Evolutionary conservation across 2,113 vertebrate genomes (phyloP).

Genomic region (Cyanistes caeruleus): DNA sequence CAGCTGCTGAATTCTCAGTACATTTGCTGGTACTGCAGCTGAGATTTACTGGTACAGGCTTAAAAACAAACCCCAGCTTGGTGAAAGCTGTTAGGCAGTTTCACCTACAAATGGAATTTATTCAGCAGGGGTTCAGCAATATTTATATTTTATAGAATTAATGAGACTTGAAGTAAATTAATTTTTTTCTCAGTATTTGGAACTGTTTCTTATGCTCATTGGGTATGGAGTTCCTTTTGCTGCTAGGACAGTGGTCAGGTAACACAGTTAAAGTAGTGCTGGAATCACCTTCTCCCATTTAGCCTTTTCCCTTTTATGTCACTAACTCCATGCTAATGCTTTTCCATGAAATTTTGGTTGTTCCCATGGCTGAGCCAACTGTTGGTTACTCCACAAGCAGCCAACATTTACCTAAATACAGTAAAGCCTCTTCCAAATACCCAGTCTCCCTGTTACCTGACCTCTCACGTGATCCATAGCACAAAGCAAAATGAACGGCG

Average conservation of each 20-base stretch:
- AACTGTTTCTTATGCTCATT: not conserved
- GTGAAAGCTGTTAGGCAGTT: not conserved
- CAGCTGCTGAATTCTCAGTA: not conserved
- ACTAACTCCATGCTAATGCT: not conserved
- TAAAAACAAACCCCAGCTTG: not conserved
- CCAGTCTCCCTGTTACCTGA: not conserved
- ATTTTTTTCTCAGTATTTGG: not conserved
- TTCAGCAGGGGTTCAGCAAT: not conserved
- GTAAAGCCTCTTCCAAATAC: not conserved
- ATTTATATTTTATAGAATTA: not conserved
- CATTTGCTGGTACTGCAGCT: not conserved
- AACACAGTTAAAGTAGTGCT: not conserved
- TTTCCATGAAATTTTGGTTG: rapidly evolving
- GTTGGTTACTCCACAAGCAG: not conserved
- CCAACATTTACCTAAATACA: not conserved
- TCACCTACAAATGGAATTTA: not conserved
- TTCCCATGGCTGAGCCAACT: not conserved
- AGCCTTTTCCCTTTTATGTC: not conserved
- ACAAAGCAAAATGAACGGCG: rapidly evolving
- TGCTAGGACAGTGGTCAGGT: not conserved
- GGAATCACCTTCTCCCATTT: not conserved
- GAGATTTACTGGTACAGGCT: not conserved
- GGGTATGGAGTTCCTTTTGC: not conserved
- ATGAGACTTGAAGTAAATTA: not conserved
- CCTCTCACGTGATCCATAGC: rapidly evolving